phyloP scores from a whole-genome alignment of 2,797 vertebrate genomes.

The Oreonectes daqikongensis region DNA sequence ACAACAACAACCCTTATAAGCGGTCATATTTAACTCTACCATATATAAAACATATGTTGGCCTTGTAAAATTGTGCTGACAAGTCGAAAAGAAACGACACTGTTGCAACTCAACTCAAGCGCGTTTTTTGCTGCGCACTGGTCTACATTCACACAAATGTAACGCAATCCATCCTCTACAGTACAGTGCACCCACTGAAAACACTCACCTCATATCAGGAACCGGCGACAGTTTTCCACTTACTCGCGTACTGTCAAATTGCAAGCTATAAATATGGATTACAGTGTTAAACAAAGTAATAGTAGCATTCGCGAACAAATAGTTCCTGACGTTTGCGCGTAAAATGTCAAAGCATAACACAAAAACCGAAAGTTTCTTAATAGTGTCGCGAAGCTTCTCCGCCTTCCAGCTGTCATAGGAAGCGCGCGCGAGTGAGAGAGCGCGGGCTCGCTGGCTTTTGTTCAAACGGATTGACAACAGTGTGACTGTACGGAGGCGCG shows the following conservation, averaged over 20 bases:
- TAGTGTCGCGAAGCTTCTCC: background rate
- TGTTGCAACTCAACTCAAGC: background rate
- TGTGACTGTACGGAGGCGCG: background rate
- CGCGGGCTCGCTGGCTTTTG: conserved; percentile 15
- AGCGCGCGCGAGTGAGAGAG: background rate
- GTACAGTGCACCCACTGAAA: background rate
- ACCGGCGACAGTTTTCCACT: conserved; percentile 17
- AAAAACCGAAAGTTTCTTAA: conserved; percentile 11
- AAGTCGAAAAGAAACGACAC: background rate
- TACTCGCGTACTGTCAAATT: conserved; percentile 3
- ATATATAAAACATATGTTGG: background rate
- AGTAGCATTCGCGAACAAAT: background rate
- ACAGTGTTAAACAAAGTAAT: background rate
- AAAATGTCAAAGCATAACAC: conserved; percentile 3
- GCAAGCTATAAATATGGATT: background rate
- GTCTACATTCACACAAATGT: background rate
- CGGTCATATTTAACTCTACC: background rate
- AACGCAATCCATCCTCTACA: background rate
- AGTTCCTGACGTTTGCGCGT: background rate
- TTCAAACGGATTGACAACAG: background rate
- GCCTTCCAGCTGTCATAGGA: conserved; percentile 38
- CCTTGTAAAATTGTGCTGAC: background rate
- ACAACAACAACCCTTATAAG: background rate
- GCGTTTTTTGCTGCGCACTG: background rate
- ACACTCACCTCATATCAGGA: conserved; percentile 39